Evolutionary conservation across 2,113 vertebrate genomes (phyloP).

Genomic region (Ursus arctos): DNA sequence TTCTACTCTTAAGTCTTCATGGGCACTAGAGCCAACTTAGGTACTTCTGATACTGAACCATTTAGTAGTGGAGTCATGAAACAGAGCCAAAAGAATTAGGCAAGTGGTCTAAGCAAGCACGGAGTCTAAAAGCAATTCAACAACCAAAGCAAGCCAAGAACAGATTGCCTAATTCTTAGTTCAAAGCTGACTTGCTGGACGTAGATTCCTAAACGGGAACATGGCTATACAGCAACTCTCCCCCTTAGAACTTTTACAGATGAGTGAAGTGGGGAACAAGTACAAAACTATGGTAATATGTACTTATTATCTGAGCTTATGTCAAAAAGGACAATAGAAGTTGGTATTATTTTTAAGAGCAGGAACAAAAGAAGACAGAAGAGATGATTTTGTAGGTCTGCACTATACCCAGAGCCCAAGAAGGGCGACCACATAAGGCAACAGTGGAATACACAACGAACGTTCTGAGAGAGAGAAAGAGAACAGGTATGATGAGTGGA

Average conservation of each 20-base stretch:
- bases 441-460: neutral
- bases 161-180: conserved; percentile 61
- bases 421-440: neutral
- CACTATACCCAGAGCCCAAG: neutral
- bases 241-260: neutral
- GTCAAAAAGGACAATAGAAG: neutral
- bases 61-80: neutral
- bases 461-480: no score
- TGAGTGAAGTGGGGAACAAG: neutral
- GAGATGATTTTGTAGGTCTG: neutral
- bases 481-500: neutral
- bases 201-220: neutral
- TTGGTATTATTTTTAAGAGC: neutral
- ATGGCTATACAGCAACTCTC: neutral
- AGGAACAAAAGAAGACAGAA: neutral
- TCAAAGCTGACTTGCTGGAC: conserved; percentile 36
- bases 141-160: neutral
- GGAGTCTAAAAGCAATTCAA: neutral
- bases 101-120: conserved; percentile 3
- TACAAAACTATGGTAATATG: neutral
- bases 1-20: neutral
- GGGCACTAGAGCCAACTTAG: neutral
- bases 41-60: neutral
- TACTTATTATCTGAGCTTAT: neutral
- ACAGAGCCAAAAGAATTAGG: conserved; percentile 47